These are phyloP conservation scores for Euphonia xanthogaster DNA, from an alignment of 2,797 vertebrate genomes.

Conservation along the genomic window DNA sequence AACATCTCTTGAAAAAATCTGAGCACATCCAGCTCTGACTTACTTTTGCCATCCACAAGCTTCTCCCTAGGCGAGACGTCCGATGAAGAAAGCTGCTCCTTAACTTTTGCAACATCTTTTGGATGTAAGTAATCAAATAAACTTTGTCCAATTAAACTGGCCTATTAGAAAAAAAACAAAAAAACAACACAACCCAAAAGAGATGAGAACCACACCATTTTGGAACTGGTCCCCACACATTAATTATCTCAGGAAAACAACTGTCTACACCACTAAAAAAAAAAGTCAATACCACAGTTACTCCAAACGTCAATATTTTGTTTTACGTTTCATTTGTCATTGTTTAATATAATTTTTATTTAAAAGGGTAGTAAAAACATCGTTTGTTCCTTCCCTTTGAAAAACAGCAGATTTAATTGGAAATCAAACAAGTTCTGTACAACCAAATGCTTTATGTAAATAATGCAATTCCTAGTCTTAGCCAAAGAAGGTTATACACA, in stretches of 20 bases:
- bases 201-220: neutral
- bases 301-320: neutral
- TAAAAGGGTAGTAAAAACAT: neutral
- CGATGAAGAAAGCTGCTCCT: conserved; percentile 92
- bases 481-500: neutral
- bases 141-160: conserved; percentile 90
- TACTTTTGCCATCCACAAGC: conserved; percentile 91
- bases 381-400: neutral
- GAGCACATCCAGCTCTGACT: conserved; percentile 24
- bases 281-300: neutral
- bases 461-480: neutral
- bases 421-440: neutral
- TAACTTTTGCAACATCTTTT: conserved; percentile 96
- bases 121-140: conserved; percentile 96
- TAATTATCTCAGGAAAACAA: neutral
- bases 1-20: neutral
- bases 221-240: neutral
- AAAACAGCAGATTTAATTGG: neutral
- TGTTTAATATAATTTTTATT: neutral
- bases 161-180: conserved; percentile 57
- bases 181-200: neutral
- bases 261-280: neutral
- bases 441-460: neutral
- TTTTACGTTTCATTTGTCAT: neutral
- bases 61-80: conserved; percentile 88